A percentile compares a stretch with the other conserved stretches of the same genome.
Evolutionary conservation across 2,797 vertebrate species (phyloP).

Genomic region (Anguilla pacifica): DNA sequence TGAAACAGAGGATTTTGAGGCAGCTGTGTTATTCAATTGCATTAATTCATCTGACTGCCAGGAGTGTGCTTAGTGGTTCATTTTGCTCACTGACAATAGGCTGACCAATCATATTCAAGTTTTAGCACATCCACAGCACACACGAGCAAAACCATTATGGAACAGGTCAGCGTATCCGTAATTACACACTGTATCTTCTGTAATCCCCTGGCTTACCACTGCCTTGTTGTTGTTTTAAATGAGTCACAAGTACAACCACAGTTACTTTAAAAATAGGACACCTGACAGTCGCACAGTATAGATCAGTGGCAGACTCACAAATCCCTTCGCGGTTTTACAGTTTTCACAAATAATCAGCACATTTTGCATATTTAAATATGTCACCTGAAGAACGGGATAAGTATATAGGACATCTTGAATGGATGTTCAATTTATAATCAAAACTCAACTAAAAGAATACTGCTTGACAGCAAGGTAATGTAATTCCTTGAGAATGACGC

Average conservation of each 20-base stretch:
- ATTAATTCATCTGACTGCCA: background rate
- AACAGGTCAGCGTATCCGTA: background rate
- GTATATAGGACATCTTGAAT: background rate
- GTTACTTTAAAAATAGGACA: background rate
- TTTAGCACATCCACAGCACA: background rate
- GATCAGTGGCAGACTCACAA: background rate
- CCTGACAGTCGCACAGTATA: background rate
- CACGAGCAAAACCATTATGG: background rate
- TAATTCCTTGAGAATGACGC: background rate
- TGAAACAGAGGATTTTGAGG: background rate
- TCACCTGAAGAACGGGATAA: background rate
- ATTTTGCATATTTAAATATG: background rate
- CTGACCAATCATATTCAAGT: constrained; percentile 8
- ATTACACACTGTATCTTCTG: background rate
- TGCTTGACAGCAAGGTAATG: background rate
- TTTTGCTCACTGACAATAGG: background rate
- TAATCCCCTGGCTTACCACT: background rate
- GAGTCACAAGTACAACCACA: background rate
- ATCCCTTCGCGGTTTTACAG: background rate
- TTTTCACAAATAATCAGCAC: background rate
- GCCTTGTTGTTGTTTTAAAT: constrained; percentile 6
- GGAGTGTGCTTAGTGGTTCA: background rate
- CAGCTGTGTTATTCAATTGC: background rate
- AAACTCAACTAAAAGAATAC: background rate
- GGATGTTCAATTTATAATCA: background rate